Conservation (phyloP, 2,113 vertebrate genomes). For the Apteryx mantelli region DNA sequence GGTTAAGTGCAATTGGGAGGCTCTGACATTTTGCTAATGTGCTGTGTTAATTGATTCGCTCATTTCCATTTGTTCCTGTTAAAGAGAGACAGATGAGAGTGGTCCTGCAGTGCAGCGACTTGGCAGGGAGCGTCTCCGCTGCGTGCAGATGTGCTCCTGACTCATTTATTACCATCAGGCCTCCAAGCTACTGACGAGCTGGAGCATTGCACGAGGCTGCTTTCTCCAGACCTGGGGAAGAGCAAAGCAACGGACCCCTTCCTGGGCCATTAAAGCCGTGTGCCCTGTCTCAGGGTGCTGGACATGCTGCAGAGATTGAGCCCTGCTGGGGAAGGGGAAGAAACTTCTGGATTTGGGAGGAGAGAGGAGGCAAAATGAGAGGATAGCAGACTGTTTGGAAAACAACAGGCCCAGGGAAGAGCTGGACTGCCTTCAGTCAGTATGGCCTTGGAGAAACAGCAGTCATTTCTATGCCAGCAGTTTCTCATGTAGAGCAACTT, state of each 20-base stretch:
- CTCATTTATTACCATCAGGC: slow-evolving; percentile 63
- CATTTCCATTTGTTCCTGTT: slow-evolving; percentile 93
- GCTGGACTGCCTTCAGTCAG: neutral
- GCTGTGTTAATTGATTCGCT: slow-evolving; percentile 94
- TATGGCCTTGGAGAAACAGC: neutral
- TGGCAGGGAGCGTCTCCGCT: slow-evolving; percentile 83
- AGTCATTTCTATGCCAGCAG: neutral
- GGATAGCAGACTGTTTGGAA: neutral
- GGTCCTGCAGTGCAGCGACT: slow-evolving; percentile 87
- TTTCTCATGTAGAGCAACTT: neutral
- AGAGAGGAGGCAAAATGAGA: neutral
- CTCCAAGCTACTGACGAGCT: slow-evolving; percentile 30
- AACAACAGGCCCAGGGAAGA: neutral
- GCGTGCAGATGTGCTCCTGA: slow-evolving; percentile 83
- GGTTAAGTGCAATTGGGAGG: slow-evolving; percentile 72
- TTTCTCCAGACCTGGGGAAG: neutral
- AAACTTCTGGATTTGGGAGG: neutral
- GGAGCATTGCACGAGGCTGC: neutral
- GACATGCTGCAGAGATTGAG: neutral
- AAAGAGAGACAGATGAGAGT: slow-evolving; percentile 88
- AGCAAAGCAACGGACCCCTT: neutral
- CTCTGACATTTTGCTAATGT: slow-evolving; percentile 89
- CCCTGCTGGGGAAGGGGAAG: neutral
- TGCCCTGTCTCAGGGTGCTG: neutral
- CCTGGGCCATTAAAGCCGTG: rapidly evolving